These are phyloP conservation scores for Sceliomorpha sp. DNA, from an alignment of 2,888 invertebrate genomes.

Conservation along the genomic window DNA sequence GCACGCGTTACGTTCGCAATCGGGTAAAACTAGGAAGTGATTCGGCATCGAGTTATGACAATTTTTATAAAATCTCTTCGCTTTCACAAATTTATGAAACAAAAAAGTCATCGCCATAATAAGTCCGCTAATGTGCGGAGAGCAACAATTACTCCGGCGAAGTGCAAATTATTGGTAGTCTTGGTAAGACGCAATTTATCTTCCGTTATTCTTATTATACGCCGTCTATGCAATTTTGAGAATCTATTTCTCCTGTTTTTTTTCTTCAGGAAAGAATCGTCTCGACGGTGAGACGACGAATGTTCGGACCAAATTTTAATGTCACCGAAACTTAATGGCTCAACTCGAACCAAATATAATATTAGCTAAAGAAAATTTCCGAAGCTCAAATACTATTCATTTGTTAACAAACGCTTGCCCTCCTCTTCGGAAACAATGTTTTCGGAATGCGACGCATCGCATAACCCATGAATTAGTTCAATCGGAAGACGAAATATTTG, in stretches of 20 bases:
- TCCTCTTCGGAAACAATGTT: too few relatives aligned
- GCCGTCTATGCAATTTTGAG: neutral
- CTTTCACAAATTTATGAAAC: constrained; percentile 43
- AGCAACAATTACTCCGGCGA: constrained; percentile 38
- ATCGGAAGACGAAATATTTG: constrained; percentile 37
- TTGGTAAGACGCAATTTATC: constrained; percentile 38
- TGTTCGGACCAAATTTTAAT: too few relatives aligned
- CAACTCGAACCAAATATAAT: too few relatives aligned
- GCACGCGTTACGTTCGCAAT: constrained; percentile 4
- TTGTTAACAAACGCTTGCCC: too few relatives aligned
- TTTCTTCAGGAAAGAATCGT: too few relatives aligned
- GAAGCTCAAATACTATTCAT: too few relatives aligned
- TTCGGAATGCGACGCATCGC: neutral
- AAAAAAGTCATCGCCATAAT: neutral
- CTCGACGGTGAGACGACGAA: too few relatives aligned
- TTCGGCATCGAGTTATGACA: constrained; percentile 6
- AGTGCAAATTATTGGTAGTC: constrained; percentile 35
- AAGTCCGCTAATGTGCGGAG: constrained; percentile 11
- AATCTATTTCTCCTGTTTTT: too few relatives aligned
- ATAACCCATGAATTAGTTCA: constrained; percentile 37
- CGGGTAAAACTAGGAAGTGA: neutral
- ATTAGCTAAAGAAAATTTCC: too few relatives aligned
- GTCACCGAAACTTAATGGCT: too few relatives aligned
- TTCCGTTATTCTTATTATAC: constrained; percentile 50
- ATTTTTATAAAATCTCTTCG: neutral